Evolutionary conservation across 2,888 invertebrate species (phyloP), one percentile per base, ranked within the genome.

Genomic region (Eupithecia dodoneata): DNA sequence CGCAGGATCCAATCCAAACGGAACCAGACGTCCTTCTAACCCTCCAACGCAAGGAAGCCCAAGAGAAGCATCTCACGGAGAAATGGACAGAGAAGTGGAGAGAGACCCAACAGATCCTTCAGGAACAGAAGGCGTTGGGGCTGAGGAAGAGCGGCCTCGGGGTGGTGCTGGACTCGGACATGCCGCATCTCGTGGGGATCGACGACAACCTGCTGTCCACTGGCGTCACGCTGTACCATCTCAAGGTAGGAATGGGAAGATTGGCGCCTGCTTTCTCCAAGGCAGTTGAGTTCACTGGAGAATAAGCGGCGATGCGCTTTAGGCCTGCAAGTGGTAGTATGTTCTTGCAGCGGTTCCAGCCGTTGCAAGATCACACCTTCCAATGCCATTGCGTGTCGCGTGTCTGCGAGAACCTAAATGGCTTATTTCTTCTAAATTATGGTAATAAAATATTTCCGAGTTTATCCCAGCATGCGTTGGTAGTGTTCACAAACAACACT

Each of bases 1-100:
- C 13, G 30, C 92, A 96, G 96, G 95, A 93, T 78, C 94, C 95
- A 0, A 90, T 96, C 66, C 93, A 95, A 80, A 91, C 94, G 9
- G 96, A 96, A 85, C 95, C 97, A 0, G 96, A 95, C 75, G 97
- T 98, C 80, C 93, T 98, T 74, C 98, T 98, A 55, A 97, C 98
- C 82, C 96, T 99, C 4, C 98, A 98, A 84, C 97, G 98, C 87
- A 99, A 98, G 88, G 98, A 99, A 91, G 98, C 98, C 0, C 97
- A 98, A 88, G 98, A 98, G 93, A 98, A 97, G 91, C 97, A 97
- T 76, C 95, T 99, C 78, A 98, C 98, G 0, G 98, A 98, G 92
- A 98, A 98, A 87, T 99, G 98, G 98, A 97, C 98, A 13, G 98
- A 98, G 89, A 98, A 98, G 89, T 99, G 99, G 99, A 96, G 98